A percentile compares a stretch with the other conserved stretches of the same genome.
Evolutionary conservation across 2,113 vertebrate species (phyloP).

Genomic region (Crotalus horridus): DNA sequence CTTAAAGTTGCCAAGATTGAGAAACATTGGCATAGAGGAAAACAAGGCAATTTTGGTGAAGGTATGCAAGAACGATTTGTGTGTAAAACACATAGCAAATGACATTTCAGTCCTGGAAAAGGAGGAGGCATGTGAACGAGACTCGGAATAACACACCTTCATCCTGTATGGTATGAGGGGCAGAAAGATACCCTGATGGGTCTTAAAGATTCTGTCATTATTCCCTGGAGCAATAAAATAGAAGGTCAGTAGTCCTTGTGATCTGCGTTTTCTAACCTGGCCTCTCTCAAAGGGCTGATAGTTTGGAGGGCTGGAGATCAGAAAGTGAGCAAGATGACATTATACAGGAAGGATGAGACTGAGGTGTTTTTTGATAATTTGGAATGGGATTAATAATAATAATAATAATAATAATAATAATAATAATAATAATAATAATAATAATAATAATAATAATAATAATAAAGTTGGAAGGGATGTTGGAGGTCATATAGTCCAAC

Average conservation of each 20-base stretch:
- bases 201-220: background rate
- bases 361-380: background rate
- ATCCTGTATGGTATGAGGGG: background rate
- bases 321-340: background rate
- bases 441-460: too few species aligned
- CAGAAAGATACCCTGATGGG: background rate
- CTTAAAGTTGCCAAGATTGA: background rate
- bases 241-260: background rate
- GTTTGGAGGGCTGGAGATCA: background rate
- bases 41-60: background rate
- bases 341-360: background rate
- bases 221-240: background rate
- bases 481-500: too few species aligned
- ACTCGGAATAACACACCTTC: background rate
- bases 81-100: background rate
- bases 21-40: background rate
- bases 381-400: background rate
- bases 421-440: too few species aligned
- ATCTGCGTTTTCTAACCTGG: background rate
- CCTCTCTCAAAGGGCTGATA: background rate
- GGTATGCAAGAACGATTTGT: background rate
- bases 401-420: too few species aligned
- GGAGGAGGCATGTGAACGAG: background rate
- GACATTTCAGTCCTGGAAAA: background rate
- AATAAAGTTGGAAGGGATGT: too few species aligned